phyloP scores from a whole-genome alignment of 2,888 invertebrate species.

The Sussaba pulchella region DNA sequence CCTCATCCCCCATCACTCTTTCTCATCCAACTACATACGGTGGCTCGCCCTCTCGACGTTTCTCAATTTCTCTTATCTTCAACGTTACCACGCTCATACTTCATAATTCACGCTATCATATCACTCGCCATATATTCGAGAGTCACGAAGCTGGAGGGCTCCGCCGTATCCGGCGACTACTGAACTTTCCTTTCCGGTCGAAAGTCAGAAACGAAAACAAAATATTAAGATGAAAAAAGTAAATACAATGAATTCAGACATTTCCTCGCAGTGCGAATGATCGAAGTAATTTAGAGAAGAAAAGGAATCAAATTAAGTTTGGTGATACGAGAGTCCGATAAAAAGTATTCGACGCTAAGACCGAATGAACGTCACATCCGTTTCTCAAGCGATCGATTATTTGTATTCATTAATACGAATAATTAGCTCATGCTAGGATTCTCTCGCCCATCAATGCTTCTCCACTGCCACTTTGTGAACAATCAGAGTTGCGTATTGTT shows the following conservation, averaged over 20 bases:
- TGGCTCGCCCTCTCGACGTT: constrained; percentile 4
- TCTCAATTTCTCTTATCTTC: constrained; percentile 1
- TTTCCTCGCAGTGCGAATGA: not conserved
- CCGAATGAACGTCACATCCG: no score
- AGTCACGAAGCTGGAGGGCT: not conserved
- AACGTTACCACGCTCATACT: not conserved
- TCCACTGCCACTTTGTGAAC: not conserved
- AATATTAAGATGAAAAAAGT: no score
- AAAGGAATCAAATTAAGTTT: no score
- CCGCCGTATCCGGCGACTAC: not conserved
- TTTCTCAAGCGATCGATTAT: no score
- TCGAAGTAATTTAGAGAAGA: no score
- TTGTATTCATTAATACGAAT: not conserved
- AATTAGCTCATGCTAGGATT: not conserved
- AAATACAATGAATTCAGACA: not conserved
- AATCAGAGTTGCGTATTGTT: not conserved
- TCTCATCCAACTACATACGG: not conserved
- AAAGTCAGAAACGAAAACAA: no score
- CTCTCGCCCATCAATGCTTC: not conserved
- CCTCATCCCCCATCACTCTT: not conserved
- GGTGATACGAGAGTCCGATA: no score
- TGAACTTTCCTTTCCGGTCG: no score
- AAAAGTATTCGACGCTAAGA: no score
- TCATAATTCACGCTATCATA: not conserved
- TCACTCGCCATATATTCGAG: not conserved